Evolutionary conservation across 2,113 vertebrate genomes (phyloP).

Genomic region (Mirounga angustirostris): DNA sequence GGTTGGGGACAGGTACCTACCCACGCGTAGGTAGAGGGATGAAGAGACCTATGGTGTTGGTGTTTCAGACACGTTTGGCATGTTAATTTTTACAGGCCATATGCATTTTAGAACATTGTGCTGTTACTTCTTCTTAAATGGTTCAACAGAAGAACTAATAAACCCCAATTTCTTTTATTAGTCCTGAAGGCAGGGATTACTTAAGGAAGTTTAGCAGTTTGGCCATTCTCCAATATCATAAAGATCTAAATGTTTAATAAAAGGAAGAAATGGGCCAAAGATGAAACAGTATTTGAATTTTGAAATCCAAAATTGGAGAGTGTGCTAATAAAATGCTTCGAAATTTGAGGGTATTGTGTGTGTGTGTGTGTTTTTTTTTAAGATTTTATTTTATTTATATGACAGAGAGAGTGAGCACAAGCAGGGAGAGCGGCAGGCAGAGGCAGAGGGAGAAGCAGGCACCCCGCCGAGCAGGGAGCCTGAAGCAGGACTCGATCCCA

Average conservation of each 20-base stretch:
- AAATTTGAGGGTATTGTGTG: neutral
- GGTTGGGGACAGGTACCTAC: conserved; percentile 28
- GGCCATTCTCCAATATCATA: neutral
- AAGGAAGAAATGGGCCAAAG: neutral
- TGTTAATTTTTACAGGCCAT: neutral
- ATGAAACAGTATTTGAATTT: neutral
- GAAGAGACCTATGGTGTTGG: neutral
- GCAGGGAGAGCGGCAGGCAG: no score
- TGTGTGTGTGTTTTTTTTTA: neutral
- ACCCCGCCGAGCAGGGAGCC: no score
- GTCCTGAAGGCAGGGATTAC: neutral
- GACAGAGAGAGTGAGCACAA: neutral
- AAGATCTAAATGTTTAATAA: conserved; percentile 21
- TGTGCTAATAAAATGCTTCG: neutral
- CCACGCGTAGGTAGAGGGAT: neutral
- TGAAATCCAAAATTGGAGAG: conserved; percentile 19
- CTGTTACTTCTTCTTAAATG: conserved; percentile 42
- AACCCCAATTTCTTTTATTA: neutral
- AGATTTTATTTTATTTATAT: neutral
- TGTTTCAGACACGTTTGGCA: neutral
- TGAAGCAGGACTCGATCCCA: neutral
- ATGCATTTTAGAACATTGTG: neutral
- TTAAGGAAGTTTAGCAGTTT: conserved; percentile 27
- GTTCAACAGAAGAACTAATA: conserved; percentile 20
- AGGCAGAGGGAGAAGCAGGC: no score